A percentile compares a stretch with the other conserved stretches of the same genome.
Conservation (phyloP, 2,797 vertebrate species). For the Coregonus ussuriensis region DNA sequence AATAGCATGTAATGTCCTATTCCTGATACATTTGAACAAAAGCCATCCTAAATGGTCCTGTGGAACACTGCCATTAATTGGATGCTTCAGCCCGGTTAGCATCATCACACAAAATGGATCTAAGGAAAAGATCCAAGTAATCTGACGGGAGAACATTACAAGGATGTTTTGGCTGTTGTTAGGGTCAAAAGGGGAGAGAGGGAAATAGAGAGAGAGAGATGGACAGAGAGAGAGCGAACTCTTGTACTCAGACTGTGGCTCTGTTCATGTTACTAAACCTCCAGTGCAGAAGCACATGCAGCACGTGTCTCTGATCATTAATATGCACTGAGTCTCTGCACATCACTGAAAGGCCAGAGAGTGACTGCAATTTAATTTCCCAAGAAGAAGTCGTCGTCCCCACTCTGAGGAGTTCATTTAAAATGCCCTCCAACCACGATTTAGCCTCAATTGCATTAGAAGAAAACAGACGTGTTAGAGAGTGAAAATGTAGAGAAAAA, state of each 20-base stretch:
- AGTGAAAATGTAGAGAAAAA: not conserved
- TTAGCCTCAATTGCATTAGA: slow-evolving; percentile 60
- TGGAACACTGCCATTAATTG: not conserved
- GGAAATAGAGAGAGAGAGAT: not conserved
- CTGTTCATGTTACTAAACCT: not conserved
- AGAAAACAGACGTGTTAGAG: slow-evolving; percentile 31
- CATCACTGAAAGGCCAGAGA: slow-evolving; percentile 57
- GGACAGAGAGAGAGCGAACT: not conserved
- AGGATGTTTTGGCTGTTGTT: not conserved
- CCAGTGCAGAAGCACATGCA: not conserved
- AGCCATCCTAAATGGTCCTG: not conserved
- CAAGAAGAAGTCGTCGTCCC: slow-evolving; percentile 40
- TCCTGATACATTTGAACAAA: not conserved
- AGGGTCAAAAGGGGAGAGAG: not conserved
- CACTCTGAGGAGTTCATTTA: slow-evolving; percentile 68
- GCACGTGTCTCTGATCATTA: slow-evolving; percentile 60
- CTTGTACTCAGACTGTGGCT: not conserved
- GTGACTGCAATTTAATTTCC: slow-evolving; percentile 70
- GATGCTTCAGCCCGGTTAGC: not conserved
- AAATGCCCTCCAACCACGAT: slow-evolving; percentile 68
- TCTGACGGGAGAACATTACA: not conserved
- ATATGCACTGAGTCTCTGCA: slow-evolving; percentile 60
- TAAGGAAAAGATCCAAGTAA: not conserved
- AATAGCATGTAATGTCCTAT: not conserved
- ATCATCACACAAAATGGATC: not conserved